Base-by-base conservation (phyloP, 2,113 vertebrate genomes). In the Chascanopsetta lugubris region DNA sequence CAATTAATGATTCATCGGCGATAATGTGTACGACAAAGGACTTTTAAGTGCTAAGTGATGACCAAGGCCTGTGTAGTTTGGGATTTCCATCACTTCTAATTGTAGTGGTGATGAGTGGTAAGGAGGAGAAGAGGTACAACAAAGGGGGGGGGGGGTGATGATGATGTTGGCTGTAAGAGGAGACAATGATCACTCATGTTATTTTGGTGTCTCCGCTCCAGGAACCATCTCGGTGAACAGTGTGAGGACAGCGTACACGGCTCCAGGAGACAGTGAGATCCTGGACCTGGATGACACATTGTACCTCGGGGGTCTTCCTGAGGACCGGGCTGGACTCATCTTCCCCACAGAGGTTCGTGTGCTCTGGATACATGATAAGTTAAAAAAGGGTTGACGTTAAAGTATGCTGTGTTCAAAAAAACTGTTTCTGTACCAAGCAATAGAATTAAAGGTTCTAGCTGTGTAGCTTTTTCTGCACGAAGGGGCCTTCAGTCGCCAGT, bases 211-310 rank as follows among this genome's bases (percentile, higher is more conserved):
- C 11, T 42, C 10, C n/a, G 12, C 63, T 24, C n/a, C 77, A 94
- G 97, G 97, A 77, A 99, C 97, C 48, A 99, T 99, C 91, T 98
- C 97, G 32, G 95, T 99, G 88, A 99, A 99, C 87, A 98, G 95
- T 0, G 82, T 97, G 53, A 94, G 97, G 32, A 98, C 96, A 0
- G 95, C 95, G 0, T 99, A 99, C 62, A 99, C 95, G 0, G 96
- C 97, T n/a, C 97, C 97, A 0, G 97, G 97, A 0, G 97, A 99
- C 91, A 99, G 96, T 53, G 97, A 99, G 90, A 98, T 99, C 72
- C 91, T 99, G 79, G 97, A 99, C 80, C 91, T 99, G 62, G 97
- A 99, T 48, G 97, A 99, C 69, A 96, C 95, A 46, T 73, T 99
- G 59, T 99, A 99, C 81, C 93, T 99, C 6, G 97, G 97, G 47